Conservation (phyloP, 1,140 invertebrate species). For the Drosophila guanche region DNA sequence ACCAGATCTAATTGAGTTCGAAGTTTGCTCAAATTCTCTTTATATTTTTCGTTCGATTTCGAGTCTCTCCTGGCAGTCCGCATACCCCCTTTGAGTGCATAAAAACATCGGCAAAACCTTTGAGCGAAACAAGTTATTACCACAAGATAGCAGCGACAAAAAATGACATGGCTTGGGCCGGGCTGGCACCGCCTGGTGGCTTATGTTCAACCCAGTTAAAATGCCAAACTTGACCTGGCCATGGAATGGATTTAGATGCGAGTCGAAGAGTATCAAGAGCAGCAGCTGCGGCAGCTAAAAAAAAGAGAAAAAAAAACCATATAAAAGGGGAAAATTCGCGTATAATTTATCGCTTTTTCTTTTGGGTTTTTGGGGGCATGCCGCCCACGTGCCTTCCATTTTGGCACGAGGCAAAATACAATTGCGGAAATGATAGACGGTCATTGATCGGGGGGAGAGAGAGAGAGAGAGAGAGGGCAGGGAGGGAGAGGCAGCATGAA, state of each 20-base stretch:
- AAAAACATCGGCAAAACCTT: too few relatives aligned
- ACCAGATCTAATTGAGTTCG: too few relatives aligned
- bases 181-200: constrained; percentile 11
- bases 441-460: constrained; percentile 30
- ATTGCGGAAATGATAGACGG: constrained; percentile 79
- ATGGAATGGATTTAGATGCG: constrained; percentile 70
- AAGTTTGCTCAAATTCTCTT: too few relatives aligned
- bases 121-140: constrained; percentile 57
- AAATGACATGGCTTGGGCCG: constrained; percentile 2
- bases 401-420: constrained; percentile 76
- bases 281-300: constrained; percentile 38
- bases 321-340: constrained; percentile 29
- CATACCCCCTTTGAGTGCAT: too few relatives aligned
- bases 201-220: constrained; percentile 74
- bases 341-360: constrained; percentile 44
- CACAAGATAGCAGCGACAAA: constrained; percentile 26
- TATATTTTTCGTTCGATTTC: too few relatives aligned
- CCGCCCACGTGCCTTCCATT: constrained; percentile 46
- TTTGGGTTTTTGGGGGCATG: constrained; percentile 9
- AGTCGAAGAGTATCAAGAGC: constrained; percentile 12
- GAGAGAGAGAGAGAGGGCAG: constrained; percentile 9
- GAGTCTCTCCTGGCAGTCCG: too few relatives aligned
- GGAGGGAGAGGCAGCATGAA: constrained; percentile 29
- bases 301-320: constrained; percentile 43
- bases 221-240: constrained; percentile 79